Evolutionary conservation across 1,140 invertebrate genomes (phyloP).

Genomic region (Zaprionus africanus): DNA sequence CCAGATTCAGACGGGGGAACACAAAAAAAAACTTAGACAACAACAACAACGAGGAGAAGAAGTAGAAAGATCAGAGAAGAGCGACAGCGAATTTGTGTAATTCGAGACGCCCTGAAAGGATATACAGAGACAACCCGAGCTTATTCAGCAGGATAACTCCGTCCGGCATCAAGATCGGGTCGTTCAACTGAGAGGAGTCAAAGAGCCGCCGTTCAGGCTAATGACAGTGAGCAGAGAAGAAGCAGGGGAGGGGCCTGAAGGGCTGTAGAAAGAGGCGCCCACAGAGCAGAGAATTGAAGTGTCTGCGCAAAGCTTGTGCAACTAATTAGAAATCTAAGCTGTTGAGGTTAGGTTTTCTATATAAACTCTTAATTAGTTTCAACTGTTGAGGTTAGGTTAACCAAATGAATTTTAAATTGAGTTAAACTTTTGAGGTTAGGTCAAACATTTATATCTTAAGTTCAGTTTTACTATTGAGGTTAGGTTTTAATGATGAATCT

Average conservation of each 20-base stretch:
- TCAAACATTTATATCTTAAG: too few species aligned
- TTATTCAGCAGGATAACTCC: constrained; percentile 44
- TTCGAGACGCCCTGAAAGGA: constrained; percentile 50
- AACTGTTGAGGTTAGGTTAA: neutral
- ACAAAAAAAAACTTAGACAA: constrained; percentile 9
- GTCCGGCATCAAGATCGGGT: constrained; percentile 10
- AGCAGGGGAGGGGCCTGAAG: too few species aligned
- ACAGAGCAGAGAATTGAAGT: neutral
- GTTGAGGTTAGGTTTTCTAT: neutral
- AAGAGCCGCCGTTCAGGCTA: constrained; percentile 22
- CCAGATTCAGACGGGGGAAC: constrained; percentile 12
- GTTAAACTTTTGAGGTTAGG: too few species aligned
- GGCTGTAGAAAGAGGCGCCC: neutral
- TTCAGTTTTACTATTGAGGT: too few species aligned
- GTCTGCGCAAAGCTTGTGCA: neutral
- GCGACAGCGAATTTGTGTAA: constrained; percentile 43
- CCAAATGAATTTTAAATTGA: too few species aligned
- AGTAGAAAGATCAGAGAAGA: constrained; percentile 52
- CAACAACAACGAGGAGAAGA: constrained; percentile 4
- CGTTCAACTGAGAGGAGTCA: constrained; percentile 45
- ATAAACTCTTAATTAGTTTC: neutral
- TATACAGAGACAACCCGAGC: constrained; percentile 31
- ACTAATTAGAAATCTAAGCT: neutral
- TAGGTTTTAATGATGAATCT: too few species aligned
- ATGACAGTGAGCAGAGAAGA: neutral